These are phyloP conservation scores for Nestor notabilis DNA, from an alignment of 2,113 vertebrate species.

Conservation along the genomic window DNA sequence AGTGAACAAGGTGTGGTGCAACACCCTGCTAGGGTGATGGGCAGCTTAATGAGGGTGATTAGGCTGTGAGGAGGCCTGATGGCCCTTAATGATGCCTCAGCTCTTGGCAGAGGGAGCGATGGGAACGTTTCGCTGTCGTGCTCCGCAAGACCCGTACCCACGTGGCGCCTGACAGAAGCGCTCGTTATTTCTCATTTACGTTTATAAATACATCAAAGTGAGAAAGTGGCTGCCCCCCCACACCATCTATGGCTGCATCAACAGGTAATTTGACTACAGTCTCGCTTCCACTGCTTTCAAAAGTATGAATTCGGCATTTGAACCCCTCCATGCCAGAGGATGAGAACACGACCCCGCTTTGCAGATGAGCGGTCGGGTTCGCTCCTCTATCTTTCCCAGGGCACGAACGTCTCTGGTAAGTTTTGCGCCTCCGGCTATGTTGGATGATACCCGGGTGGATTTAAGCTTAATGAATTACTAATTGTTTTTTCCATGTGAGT, in stretches of 20 bases:
- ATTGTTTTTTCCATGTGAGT: not conserved
- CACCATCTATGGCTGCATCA: not conserved
- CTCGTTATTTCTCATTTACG: not conserved
- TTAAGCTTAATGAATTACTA: not conserved
- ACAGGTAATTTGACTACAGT: not conserved
- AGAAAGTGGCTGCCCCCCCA: not conserved
- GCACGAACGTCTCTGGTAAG: not conserved
- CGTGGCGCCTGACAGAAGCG: not conserved
- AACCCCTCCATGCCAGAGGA: not conserved
- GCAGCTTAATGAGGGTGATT: not conserved
- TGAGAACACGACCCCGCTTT: not conserved
- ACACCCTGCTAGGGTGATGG: not conserved
- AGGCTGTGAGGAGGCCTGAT: not conserved
- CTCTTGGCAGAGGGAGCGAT: not conserved
- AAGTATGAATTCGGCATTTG: not conserved
- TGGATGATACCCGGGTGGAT: not conserved
- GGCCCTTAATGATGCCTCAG: not conserved
- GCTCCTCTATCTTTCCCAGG: not conserved
- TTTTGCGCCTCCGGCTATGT: not conserved
- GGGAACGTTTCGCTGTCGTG: not conserved
- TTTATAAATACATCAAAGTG: not conserved
- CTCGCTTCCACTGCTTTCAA: not conserved
- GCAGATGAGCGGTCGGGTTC: not conserved
- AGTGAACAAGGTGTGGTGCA: not conserved
- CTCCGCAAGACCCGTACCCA: not conserved